phyloP scores from a whole-genome alignment of 2,113 vertebrate genomes.

The Myiozetetes cayanensis region DNA sequence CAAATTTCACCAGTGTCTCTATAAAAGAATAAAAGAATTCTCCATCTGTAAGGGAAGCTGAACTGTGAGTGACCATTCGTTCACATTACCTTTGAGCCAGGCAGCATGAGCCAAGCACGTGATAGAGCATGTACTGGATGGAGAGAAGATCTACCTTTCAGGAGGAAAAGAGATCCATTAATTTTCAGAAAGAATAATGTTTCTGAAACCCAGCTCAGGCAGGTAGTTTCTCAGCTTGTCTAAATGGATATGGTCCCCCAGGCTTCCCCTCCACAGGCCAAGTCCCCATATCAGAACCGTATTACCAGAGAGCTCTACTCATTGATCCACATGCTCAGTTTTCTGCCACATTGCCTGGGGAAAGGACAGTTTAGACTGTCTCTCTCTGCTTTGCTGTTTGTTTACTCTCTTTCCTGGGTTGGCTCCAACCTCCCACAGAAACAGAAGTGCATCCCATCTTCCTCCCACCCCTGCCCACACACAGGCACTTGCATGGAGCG shows the following conservation, averaged over 20 bases:
- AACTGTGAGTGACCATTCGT: not conserved
- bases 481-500: fast-evolving
- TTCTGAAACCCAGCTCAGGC: not conserved
- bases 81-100: not conserved
- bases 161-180: not conserved
- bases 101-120: not conserved
- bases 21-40: not conserved
- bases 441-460: not conserved
- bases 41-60: not conserved
- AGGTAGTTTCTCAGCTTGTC: not conserved
- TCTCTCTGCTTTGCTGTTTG: not conserved
- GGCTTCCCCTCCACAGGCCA: not conserved
- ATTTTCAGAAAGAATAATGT: not conserved
- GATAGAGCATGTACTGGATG: fast-evolving
- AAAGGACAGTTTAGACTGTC: not conserved
- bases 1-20: not conserved
- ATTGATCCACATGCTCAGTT: fast-evolving
- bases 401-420: not conserved
- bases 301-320: not conserved
- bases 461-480: not conserved
- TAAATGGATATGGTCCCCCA: not conserved
- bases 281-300: not conserved
- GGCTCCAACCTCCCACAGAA: not conserved
- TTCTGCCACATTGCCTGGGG: fast-evolving
- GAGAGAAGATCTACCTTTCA: not conserved